Evolutionary conservation across 2,888 invertebrate species (phyloP), one percentile per base, ranked within the genome.

Genomic region (Troglohyphantes excavatus): DNA sequence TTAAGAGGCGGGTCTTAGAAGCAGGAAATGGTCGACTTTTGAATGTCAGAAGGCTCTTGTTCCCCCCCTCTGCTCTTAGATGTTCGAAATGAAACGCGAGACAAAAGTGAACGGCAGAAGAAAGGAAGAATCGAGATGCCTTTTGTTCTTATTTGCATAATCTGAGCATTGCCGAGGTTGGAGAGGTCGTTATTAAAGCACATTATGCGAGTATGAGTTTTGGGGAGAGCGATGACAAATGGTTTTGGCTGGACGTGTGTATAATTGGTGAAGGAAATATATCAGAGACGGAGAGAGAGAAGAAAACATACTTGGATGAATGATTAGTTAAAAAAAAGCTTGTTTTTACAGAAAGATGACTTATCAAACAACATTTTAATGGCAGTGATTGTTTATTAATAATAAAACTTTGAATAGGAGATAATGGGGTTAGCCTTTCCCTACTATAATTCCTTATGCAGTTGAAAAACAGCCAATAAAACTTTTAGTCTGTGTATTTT

Each of bases 21-120:
- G 61, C 82, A 82, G 82, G 82, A 82, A 82, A 82, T 63, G 72
- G 39, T 59, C 43, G 61, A 2, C 17, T n/a, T 53, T 53, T 53
- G 53, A 53, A 53, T 53, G 53, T n/a, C 53, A 53, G n/a, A 39
- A 68, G 61, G 72, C 39, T 70, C 59, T 61, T 33, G 46, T 68
- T 81, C 65, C 29, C 67, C 43, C n/a, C 39, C 53, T n/a, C 27
- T 19, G 59, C 61, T 17, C 46, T 46, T 59, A 27, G 43, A 43
- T 79, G 43, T 26, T 78, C 43, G 17, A 33, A 39, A 17, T n/a
- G 53, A 26, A 26, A 29, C 19, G 43, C 33, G 39, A 79, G 39
- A 19, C 26, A 53, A 46, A 13, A 43, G 33, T 29, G 19, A 46
- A 17, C 67, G 27, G 53, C 27, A 33, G 46, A 81, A 19, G 68